A percentile compares a stretch with the other conserved stretches of the same genome.
Conservation (phyloP, 1,140 invertebrate species). For the Drosophila subobscura region DNA sequence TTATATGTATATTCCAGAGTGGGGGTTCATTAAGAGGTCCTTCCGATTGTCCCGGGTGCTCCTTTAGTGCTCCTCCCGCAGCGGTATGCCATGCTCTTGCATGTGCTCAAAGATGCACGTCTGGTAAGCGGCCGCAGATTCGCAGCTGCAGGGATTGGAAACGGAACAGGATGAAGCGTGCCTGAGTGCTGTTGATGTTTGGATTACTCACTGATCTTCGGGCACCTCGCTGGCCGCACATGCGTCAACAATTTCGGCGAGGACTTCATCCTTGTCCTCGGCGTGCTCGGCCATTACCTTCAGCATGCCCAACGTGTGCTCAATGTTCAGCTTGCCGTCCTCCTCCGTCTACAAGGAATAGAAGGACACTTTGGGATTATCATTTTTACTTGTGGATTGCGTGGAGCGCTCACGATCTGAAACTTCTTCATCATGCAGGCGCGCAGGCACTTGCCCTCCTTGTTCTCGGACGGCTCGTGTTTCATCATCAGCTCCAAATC, state of each 20-base stretch:
- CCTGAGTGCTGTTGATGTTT: neutral
- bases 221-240: slow-evolving; percentile 58
- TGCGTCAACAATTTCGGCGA: slow-evolving; percentile 51
- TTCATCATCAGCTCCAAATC: slow-evolving; percentile 64
- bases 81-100: slow-evolving; percentile 53
- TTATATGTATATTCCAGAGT: slow-evolving; percentile 6
- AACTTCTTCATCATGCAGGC: slow-evolving; percentile 76
- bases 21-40: slow-evolving; percentile 18
- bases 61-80: slow-evolving; percentile 32
- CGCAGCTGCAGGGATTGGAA: slow-evolving; percentile 36
- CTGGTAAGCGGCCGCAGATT: slow-evolving; percentile 53
- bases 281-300: slow-evolving; percentile 50
- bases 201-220: slow-evolving; percentile 64
- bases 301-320: slow-evolving; percentile 53
- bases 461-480: slow-evolving; percentile 40
- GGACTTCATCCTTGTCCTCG: slow-evolving; percentile 49
- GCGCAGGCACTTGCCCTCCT: slow-evolving; percentile 67
- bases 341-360: slow-evolving; percentile 55
- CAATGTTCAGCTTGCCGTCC: slow-evolving; percentile 62
- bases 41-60: neutral
- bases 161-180: neutral
- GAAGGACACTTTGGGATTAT: neutral
- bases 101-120: slow-evolving; percentile 59
- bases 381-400: neutral
- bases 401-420: slow-evolving; percentile 53